phyloP scores from a whole-genome alignment of 2,797 vertebrate genomes.

The Acrossocheilus wenchowensis region DNA sequence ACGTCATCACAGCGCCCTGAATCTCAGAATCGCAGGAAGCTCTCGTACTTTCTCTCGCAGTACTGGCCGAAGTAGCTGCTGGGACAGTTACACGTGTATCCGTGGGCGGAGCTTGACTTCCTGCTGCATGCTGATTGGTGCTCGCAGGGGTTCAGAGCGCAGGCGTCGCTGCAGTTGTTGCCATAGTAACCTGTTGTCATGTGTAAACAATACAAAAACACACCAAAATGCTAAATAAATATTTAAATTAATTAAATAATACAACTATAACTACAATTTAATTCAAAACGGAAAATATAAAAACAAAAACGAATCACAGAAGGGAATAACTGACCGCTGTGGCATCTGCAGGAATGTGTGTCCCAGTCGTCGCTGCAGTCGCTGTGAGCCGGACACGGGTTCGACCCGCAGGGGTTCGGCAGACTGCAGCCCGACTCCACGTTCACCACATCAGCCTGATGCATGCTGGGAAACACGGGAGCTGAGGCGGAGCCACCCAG shows the following conservation, averaged over 20 bases:
- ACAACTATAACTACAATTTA: not conserved
- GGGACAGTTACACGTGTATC: conserved; percentile 89
- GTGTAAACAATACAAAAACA: not conserved
- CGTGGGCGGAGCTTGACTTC: conserved; percentile 77
- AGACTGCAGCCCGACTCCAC: conserved; percentile 87
- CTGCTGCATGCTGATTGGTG: conserved; percentile 84
- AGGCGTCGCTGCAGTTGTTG: conserved; percentile 86
- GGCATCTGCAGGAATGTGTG: conserved; percentile 89
- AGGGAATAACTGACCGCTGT: conserved; percentile 74
- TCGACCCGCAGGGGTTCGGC: conserved; percentile 88
- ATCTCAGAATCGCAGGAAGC: not conserved
- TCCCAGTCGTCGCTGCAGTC: conserved; percentile 92
- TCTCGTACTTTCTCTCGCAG: conserved; percentile 89
- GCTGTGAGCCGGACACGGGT: conserved; percentile 88
- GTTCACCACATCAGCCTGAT: conserved; percentile 80
- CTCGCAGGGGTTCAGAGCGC: conserved; percentile 90
- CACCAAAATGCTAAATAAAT: not conserved
- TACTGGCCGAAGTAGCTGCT: conserved; percentile 88
- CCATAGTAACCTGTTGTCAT: conserved; percentile 86
- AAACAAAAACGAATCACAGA: too few relatives aligned
- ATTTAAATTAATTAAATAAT: not conserved
- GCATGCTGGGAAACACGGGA: conserved; percentile 74
- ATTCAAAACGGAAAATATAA: not conserved
- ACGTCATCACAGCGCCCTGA: not conserved
- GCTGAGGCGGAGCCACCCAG: conserved; percentile 74